Base-by-base conservation (phyloP, 2,113 vertebrate species). In the Amazona vittata region DNA sequence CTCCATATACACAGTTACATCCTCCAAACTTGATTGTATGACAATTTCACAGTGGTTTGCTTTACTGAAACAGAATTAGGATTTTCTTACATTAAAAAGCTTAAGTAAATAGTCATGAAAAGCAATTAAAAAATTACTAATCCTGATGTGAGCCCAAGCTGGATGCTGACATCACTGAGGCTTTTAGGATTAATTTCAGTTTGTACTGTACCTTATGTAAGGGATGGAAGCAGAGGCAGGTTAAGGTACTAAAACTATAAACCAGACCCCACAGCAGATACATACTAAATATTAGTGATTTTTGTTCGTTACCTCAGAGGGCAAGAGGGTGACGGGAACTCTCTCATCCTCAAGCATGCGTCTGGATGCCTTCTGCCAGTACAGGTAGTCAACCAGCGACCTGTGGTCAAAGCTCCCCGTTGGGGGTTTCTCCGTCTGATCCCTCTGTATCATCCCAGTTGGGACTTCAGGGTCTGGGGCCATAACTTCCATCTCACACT, bases 401-500 rank as follows among this genome's bases (percentile, higher is more conserved):
- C 98, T 97, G 97, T 99, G 99, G 96, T 99, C 98, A 0, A 99
- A 99, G 43, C 97, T 98, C 47, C 99, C 99, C 0, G 99, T 99
- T 0, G 99, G 99, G 5, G 98, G 44, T 96, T 99, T 99, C 79
- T 99, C 99, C 0, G 99, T 99, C 96, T 99, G 99, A 96, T 99
- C 99, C 87, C 85, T 99, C 96, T 99, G 99, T 96, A 99, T 99
- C 98, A 99, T 99, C 31, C 99, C 99, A 6, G 98, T 99, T 0
- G 99, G 99, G 24, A 99, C 98, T 70, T 92, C 85, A 22, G 99
- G 99, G 74, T 99, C 99, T 6, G 99, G 99, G 46, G 98, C 99
- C 91, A 99, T 99, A 73, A 98, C 98, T 59, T 99, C 99, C 98
- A 99, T 99, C 95, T 99, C 99, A 3, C 97, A 98, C 90, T 99